phyloP scores from a whole-genome alignment of 2,888 invertebrate genomes.

The Steinernema hermaphroditum region DNA sequence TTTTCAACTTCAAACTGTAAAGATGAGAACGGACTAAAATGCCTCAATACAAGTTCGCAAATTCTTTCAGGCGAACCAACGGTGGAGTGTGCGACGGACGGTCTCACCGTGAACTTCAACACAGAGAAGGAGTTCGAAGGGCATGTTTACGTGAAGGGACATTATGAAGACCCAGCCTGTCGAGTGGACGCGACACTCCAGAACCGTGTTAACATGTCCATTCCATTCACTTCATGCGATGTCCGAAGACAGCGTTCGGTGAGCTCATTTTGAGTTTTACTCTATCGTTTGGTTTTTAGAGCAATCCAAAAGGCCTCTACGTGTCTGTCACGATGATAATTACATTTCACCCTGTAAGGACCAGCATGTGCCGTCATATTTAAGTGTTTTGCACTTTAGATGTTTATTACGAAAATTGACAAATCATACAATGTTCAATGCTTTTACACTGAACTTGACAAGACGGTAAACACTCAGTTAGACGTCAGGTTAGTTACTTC shows the following conservation, averaged over 20 bases:
- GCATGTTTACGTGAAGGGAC: slow-evolving; percentile 53
- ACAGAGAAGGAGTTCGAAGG: slow-evolving; percentile 57
- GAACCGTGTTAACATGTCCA: slow-evolving; percentile 48
- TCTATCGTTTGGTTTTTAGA: slow-evolving; percentile 40
- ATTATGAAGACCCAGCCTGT: slow-evolving; percentile 46
- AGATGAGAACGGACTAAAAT: too few species aligned
- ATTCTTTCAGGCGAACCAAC: slow-evolving; percentile 47
- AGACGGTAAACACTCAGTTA: slow-evolving; percentile 52
- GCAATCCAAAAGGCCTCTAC: slow-evolving; percentile 53
- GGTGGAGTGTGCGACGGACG: slow-evolving; percentile 53
- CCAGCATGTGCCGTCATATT: too few species aligned
- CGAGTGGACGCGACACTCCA: slow-evolving; percentile 54
- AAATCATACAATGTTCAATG: slow-evolving; percentile 59
- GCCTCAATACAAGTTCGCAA: too few species aligned
- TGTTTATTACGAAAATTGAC: slow-evolving; percentile 60
- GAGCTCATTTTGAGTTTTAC: slow-evolving; percentile 32
- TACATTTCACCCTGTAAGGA: slow-evolving; percentile 56
- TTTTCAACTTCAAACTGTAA: too few species aligned
- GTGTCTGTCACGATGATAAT: slow-evolving; percentile 55
- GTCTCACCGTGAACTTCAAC: slow-evolving; percentile 50
- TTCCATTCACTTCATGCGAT: slow-evolving; percentile 54
- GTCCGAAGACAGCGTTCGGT: slow-evolving; percentile 58
- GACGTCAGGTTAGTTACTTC: slow-evolving; percentile 46
- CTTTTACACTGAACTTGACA: slow-evolving; percentile 57
- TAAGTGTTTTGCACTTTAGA: slow-evolving; percentile 36